Base-by-base conservation (phyloP, 2,888 invertebrate species). In the Cecidostiba fungosa region DNA sequence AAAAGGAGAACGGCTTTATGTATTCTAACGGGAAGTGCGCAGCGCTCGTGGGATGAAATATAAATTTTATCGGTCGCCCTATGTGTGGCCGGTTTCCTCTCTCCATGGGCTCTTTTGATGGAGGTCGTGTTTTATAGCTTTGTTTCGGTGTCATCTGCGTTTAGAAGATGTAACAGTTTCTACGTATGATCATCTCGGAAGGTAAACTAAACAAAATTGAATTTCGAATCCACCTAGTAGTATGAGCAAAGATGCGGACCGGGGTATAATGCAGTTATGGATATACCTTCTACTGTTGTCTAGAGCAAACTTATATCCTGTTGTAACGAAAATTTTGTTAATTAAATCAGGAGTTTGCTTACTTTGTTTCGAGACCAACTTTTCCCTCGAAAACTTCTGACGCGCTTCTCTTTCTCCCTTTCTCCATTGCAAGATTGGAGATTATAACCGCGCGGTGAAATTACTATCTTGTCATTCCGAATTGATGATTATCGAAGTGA, bases 1-100 rank as follows among this genome's bases (percentile, higher is more conserved):
- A 54, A n/a, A 50, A 54, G 54, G n/a, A 54, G n/a, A 54, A 54
- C n/a, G 54, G 54, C n/a, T n/a, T 47, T 54, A 54, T 54, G 54
- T 3, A 54, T 54, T 19, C n/a, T 3, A 16, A 16, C 6, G 19
- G 5, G n/a, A n/a, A n/a, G 54, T n/a, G 54, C 50, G 4, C 16
- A 50, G 54, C 12, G 39, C 50, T 19, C 50, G 19, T 19, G 16
- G 59, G 23, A 59, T 23, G 8, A 59, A 59, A 23, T 59, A 59
- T 23, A 59, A 59, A 59, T 59, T 59, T 59, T 59, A 23, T 59
- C 23, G 8, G n/a, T 23, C 1, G 59, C 23, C 3, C 6, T n/a
- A n/a, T 8, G 23, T 10, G 59, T 3, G 23, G 2, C 23, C 8
- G 12, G 12, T 66, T 10, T 5, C 1, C 3, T 23, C 12, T 23